phyloP scores from a whole-genome alignment of 2,113 vertebrate genomes.

The Megatriorchis doriae region DNA sequence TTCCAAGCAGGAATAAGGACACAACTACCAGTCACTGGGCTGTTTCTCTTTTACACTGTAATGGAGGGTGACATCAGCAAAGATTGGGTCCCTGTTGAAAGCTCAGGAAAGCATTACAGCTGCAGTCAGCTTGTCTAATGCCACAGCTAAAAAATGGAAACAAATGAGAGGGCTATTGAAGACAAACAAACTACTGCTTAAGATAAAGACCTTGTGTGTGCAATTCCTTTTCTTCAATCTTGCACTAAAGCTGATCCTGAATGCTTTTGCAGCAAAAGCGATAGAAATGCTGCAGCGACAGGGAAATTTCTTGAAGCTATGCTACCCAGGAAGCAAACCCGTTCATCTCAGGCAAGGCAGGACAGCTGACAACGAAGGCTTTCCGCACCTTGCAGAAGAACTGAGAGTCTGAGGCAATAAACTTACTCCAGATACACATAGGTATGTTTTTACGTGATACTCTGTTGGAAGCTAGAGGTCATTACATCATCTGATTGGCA shows the following conservation, averaged over 20 bases:
- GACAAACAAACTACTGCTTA: background rate
- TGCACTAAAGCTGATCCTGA: background rate
- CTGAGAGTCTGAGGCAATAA: background rate
- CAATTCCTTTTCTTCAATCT: background rate
- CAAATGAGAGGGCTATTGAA: background rate
- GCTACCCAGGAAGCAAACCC: background rate
- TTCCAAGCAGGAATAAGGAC: background rate
- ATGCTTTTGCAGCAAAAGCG: background rate
- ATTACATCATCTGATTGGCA: background rate
- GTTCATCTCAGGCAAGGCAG: background rate
- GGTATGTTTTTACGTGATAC: background rate
- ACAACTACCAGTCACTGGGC: background rate
- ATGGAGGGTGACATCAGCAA: background rate
- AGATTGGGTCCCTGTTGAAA: background rate
- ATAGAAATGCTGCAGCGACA: background rate
- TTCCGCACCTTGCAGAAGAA: background rate
- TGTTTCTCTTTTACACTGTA: background rate
- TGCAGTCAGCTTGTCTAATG: background rate
- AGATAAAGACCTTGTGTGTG: background rate
- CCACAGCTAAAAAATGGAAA: background rate
- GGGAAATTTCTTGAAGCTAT: background rate
- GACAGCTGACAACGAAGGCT: background rate
- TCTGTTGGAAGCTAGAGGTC: background rate
- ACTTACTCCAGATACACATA: accelerated
- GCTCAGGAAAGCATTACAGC: background rate